Evolutionary conservation across 2,113 vertebrate species (phyloP), one percentile per base, ranked within the genome.

Genomic region (Nematolebias whitei): DNA sequence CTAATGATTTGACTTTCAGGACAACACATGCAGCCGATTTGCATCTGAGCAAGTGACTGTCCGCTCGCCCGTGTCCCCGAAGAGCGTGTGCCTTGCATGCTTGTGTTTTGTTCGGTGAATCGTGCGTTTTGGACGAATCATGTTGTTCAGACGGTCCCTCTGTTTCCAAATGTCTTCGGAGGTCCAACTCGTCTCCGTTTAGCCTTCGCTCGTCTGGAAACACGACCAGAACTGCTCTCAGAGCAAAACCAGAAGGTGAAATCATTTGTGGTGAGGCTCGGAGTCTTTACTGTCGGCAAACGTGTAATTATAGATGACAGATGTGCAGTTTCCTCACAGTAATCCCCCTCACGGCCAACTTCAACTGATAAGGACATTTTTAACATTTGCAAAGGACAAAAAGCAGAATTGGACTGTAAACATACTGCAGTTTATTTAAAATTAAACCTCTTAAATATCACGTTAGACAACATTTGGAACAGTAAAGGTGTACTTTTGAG

Each of bases 1-100:
- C 79, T 84, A 71, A 82, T 41, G 55, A 84, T 90, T 88, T 88
- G 86, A 86, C 83, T 87, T 77, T 62, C 72, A 73, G 58, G 61
- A 73, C 63, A 72, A 79, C 74, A 63, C 49, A 50, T 0, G 20
- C 71, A 18, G 43, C n/a, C 61, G 61, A 85, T 90, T 88, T 90
- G 88, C 85, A 83, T 88, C 4, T 13, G 59, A 24, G 70, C 71
- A 58, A 77, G 65, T 19, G 54, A 14, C 53, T 32, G 57, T 44
- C 0, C 5, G 66, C 79, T 79, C 8, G 62, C 40, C n/a, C n/a
- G n/a, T n/a, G n/a, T n/a, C n/a, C n/a, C n/a, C n/a, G n/a, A n/a
- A n/a, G n/a, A n/a, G n/a, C n/a, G n/a, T n/a, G n/a, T n/a, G n/a
- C n/a, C n/a, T n/a, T n/a, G n/a, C n/a, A n/a, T n/a, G n/a, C n/a